Evolutionary conservation across 2,113 vertebrate species (phyloP), one percentile per base, ranked within the genome.

Genomic region (Platanista minor): DNA sequence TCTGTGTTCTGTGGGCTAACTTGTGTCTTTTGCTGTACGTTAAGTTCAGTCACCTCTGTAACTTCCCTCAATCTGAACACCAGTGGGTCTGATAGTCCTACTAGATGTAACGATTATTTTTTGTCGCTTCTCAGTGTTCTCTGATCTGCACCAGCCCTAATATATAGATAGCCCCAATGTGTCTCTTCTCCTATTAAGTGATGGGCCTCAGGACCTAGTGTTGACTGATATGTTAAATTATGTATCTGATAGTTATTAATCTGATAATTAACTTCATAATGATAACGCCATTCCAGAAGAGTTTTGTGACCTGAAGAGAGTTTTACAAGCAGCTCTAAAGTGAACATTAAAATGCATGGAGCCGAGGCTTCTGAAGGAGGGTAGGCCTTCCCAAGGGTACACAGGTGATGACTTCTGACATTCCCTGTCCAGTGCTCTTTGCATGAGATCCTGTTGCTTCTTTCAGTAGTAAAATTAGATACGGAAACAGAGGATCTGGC

Each of bases 401-500:
- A 0, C 0, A 5, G 43, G 8, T n/a, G 23, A 6, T 0, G 33
- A 15, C 21, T 3, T 67, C 17, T 8, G 29, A 6, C 9, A 2
- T 46, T 10, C 39, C n/a, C 41, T 36, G 9, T 13, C 36, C 9
- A 1, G 23, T 0, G 1, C 6, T 3, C 12, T 64, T 57, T 12
- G 33, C 25, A 2, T 14, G 83, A 2, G 17, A 21, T 8, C 46
- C 27, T 67, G 8, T 31, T 74, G 36, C 17, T 74, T 90, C 14
- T 69, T 27, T 25, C 12, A 1, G 1, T 27, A 31, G 23, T 39
- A 12, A 41, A 33, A 84, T 20, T 8, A 25, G 8, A 36, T 36
- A 1, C 43, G 13, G 59, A 66, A n/a, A 43, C 33, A 25, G 49
- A 74, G 41, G 66, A 9, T 15, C 69, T 17, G 2, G 25, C 57